A percentile compares a stretch with the other conserved stretches of the same genome.
Evolutionary conservation across 2,113 vertebrate genomes (phyloP).

Genomic region (Accipiter virgatus): DNA sequence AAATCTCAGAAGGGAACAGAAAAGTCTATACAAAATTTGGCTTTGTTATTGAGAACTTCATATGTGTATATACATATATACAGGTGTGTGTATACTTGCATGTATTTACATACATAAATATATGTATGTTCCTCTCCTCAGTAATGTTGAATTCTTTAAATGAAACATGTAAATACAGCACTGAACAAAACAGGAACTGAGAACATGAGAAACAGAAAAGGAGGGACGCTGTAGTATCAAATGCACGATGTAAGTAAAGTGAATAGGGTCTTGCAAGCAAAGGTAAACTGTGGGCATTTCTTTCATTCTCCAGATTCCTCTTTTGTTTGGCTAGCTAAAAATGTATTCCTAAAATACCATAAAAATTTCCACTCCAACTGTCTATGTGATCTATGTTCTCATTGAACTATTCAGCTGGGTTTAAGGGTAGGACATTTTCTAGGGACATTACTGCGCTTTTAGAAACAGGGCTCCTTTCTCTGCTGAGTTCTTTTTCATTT

Average conservation of each 20-base stretch:
- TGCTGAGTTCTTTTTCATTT: background rate
- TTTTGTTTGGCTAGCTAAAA: slow-evolving; percentile 6
- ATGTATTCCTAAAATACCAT: background rate
- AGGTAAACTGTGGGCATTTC: background rate
- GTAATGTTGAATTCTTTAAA: background rate
- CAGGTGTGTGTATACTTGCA: fast-evolving
- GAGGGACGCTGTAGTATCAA: background rate
- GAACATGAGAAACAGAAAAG: background rate
- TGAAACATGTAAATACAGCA: background rate
- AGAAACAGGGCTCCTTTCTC: background rate
- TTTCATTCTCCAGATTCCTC: background rate
- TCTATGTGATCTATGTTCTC: background rate
- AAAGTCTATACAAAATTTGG: background rate
- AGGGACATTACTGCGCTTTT: background rate
- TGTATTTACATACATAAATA: background rate
- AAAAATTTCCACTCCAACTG: background rate
- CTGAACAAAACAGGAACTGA: background rate
- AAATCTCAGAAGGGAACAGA: background rate
- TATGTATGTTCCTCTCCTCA: background rate
- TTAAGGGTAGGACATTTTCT: slow-evolving; percentile 7
- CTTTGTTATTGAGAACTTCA: background rate
- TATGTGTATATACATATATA: background rate
- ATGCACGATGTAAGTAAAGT: background rate
- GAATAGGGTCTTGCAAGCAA: background rate
- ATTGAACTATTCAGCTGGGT: background rate